phyloP scores from a whole-genome alignment of 2,797 vertebrate species.

The Megaceryle alcyon region DNA sequence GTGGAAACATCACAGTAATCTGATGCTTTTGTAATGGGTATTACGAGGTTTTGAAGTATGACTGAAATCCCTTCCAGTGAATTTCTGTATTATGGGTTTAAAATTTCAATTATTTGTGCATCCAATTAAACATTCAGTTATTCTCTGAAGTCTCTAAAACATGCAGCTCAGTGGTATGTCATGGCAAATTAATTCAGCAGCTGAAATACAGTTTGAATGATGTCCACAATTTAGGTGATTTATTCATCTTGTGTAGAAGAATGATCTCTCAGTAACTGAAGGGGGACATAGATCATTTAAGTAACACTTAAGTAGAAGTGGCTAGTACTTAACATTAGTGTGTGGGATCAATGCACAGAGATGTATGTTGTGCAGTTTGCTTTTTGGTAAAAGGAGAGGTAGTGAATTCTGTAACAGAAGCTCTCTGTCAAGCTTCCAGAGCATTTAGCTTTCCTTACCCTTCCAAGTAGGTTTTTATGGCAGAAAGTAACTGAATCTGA shows the following conservation, averaged over 20 bases:
- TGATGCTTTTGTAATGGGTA: background rate
- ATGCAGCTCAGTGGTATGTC: background rate
- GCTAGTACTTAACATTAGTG: background rate
- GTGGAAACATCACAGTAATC: background rate
- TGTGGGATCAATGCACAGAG: constrained; percentile 27
- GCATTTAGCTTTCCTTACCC: background rate
- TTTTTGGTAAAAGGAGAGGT: background rate
- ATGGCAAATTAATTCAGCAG: background rate
- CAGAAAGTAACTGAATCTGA: background rate
- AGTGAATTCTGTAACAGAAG: background rate
- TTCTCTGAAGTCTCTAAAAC: background rate
- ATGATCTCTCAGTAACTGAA: background rate
- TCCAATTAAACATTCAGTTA: background rate
- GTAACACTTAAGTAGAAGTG: background rate
- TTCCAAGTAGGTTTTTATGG: background rate
- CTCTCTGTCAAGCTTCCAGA: background rate
- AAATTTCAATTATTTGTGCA: background rate
- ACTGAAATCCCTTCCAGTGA: background rate
- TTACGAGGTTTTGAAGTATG: background rate
- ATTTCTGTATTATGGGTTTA: background rate
- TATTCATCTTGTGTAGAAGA: background rate
- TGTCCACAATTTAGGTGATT: background rate
- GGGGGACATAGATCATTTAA: background rate
- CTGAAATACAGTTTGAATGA: background rate
- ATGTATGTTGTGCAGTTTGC: background rate